These are phyloP conservation scores for Odontomyia ornata DNA, from an alignment of 2,888 invertebrate genomes.

Conservation along the genomic window DNA sequence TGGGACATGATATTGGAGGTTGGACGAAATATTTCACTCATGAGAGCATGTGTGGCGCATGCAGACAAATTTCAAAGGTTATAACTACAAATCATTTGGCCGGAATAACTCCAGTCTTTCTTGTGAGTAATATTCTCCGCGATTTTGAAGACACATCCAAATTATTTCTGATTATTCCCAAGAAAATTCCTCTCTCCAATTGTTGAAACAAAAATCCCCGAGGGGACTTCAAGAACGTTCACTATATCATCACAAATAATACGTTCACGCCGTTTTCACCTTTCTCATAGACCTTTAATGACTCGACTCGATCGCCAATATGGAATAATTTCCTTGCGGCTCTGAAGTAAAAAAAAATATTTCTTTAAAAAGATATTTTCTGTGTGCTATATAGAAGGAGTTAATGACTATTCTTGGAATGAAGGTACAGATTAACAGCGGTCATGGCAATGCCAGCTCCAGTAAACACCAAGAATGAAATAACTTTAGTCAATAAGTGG, in stretches of 20 bases:
- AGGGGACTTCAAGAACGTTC: not conserved
- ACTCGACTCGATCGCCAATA: not conserved
- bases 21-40: not conserved
- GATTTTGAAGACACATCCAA: too few species aligned
- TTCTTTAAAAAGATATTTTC: not conserved
- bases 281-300: not conserved
- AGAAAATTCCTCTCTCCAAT: not conserved
- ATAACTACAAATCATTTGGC: not conserved
- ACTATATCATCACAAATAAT: not conserved
- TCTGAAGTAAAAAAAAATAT: not conserved
- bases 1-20: not conserved
- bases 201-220: not conserved
- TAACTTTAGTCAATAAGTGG: not conserved
- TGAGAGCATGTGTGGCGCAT: not conserved
- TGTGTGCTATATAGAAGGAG: not conserved
- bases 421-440: slow-evolving; percentile 15
- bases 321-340: slow-evolving; percentile 4
- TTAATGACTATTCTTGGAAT: slow-evolving; percentile 28
- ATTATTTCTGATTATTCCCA: too few species aligned
- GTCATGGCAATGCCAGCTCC: not conserved
- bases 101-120: too few species aligned
- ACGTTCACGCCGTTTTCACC: not conserved
- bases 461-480: not conserved
- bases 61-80: not conserved
- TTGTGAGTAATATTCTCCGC: too few species aligned